Conservation (phyloP, 2,797 vertebrate genomes). For the Balearica regulorum region DNA sequence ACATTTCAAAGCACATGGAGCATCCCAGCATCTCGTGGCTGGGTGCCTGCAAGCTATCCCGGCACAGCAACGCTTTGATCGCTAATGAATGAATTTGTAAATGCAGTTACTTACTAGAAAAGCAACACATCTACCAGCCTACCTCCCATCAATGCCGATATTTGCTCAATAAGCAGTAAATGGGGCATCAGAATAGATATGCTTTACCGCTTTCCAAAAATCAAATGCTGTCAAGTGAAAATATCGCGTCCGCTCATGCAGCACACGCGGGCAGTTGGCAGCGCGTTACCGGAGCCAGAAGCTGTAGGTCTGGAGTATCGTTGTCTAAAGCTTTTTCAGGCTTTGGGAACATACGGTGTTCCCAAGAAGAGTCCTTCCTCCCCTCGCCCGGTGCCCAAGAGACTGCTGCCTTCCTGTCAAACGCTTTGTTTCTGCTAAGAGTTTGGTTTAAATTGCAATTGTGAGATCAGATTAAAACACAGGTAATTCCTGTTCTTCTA, state of each 20-base stretch:
- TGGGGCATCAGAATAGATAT: fast-evolving
- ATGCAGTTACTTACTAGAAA: not conserved
- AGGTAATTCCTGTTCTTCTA: not conserved
- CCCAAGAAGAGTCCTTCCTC: not conserved
- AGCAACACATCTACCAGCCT: not conserved
- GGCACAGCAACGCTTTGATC: not conserved
- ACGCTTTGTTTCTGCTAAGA: not conserved
- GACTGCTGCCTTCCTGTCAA: not conserved
- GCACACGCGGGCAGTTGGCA: not conserved
- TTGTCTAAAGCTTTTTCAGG: not conserved
- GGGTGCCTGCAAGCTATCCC: not conserved
- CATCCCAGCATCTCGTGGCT: not conserved
- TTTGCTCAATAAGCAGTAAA: not conserved
- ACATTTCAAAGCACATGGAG: not conserved
- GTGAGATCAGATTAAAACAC: not conserved
- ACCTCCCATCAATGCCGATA: not conserved
- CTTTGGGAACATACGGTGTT: not conserved
- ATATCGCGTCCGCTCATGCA: fast-evolving
- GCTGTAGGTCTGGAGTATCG: not conserved
- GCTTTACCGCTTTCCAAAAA: not conserved
- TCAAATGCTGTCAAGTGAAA: not conserved
- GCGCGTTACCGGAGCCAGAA: not conserved
- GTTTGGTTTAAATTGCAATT: not conserved
- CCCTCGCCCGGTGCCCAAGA: fast-evolving
- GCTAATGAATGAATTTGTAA: not conserved